phyloP scores from a whole-genome alignment of 1,140 invertebrate genomes.

The Ctenoplectra terminalis region DNA sequence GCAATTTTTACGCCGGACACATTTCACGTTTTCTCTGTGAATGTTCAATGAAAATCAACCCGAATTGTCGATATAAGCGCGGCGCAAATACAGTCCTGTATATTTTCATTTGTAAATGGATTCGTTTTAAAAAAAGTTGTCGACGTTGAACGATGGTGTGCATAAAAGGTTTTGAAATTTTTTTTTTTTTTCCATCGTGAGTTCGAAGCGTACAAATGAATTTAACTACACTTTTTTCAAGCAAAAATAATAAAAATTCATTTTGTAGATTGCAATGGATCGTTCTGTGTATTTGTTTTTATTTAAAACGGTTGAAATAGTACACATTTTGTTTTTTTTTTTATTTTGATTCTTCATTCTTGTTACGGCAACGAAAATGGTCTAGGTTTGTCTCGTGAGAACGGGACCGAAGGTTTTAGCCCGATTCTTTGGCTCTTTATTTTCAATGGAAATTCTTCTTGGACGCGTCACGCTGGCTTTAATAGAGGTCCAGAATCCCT shows the following conservation, averaged over 20 bases:
- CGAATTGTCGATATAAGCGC: background rate
- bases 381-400: background rate
- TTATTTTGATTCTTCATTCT: background rate
- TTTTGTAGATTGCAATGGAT: background rate
- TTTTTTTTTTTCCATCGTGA: background rate
- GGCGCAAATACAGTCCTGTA: background rate
- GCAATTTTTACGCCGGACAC: background rate
- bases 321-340: too few species aligned
- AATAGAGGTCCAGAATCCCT: background rate
- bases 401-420: background rate
- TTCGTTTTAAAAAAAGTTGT: conserved; percentile 2
- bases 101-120: conserved; percentile 19
- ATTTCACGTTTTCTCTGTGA: background rate
- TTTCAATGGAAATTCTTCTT: conserved; percentile 33
- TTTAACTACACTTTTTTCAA: too few species aligned
- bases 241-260: background rate
- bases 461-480: conserved; percentile 14
- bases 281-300: too few species aligned
- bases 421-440: conserved; percentile 7
- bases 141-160: background rate
- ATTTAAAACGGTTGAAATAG: too few species aligned
- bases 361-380: background rate
- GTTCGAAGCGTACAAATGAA: background rate
- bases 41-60: background rate
- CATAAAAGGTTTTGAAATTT: background rate